A percentile compares a stretch with the other conserved stretches of the same genome.
phyloP scores from a whole-genome alignment of 2,797 vertebrate species.

The Rhodeus uyekii region DNA sequence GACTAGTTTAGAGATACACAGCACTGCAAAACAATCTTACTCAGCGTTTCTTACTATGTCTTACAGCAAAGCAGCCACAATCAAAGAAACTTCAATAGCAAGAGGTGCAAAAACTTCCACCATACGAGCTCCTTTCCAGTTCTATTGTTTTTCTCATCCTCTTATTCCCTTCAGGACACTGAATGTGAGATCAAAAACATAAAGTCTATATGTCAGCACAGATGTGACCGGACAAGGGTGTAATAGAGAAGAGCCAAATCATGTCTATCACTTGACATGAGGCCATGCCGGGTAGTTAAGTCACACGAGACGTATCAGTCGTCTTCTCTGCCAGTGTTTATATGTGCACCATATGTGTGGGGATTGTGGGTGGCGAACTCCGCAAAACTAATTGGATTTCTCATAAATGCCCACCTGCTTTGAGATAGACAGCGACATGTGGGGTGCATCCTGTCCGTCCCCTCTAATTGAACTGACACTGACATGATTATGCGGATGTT shows the following conservation, averaged over 20 bases:
- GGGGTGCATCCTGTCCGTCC: not conserved
- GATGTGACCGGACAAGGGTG: not conserved
- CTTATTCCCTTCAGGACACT: not conserved
- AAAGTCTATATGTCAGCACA: not conserved
- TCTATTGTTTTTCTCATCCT: not conserved
- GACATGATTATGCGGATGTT: constrained; percentile 33
- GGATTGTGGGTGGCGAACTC: constrained; percentile 20
- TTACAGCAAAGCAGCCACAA: not conserved
- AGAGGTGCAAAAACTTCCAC: not conserved
- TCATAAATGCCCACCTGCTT: constrained; percentile 30
- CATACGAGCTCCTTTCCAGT: not conserved
- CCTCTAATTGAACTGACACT: constrained; percentile 11
- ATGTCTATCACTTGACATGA: not conserved
- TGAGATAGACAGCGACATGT: not conserved
- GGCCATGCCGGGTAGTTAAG: not conserved
- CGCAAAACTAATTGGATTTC: constrained; percentile 29
- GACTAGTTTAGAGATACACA: not conserved
- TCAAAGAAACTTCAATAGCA: not conserved
- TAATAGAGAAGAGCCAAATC: constrained; percentile 9
- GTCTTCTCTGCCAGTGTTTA: constrained; percentile 1
- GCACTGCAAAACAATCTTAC: not conserved
- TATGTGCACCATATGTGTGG: constrained; percentile 27
- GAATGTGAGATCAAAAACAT: not conserved
- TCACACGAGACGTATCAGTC: not conserved
- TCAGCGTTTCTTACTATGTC: not conserved